phyloP scores from a whole-genome alignment of 2,797 vertebrate species.

The Micromesistius poutassou region DNA sequence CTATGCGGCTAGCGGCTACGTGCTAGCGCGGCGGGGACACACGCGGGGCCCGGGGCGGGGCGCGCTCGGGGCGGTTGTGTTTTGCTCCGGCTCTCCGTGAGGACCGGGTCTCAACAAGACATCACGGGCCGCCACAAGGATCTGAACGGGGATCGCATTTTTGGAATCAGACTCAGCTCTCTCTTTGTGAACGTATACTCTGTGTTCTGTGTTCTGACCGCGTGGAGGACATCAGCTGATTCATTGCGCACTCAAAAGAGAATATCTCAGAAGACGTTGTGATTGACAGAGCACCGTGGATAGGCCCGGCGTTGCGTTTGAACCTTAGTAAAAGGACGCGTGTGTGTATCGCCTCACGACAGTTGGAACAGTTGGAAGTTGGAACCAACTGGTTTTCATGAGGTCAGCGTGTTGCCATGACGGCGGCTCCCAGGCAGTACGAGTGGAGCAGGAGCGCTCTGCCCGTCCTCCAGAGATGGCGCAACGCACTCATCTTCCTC shows the following conservation, averaged over 20 bases:
- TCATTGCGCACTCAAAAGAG: too few relatives aligned
- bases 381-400: not conserved
- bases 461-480: not conserved
- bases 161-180: too few relatives aligned
- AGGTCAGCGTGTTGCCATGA: not conserved
- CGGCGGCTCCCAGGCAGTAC: not conserved
- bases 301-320: too few relatives aligned
- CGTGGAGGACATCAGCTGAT: too few relatives aligned
- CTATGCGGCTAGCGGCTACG: conserved; percentile 46
- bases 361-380: not conserved
- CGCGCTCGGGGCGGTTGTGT: too few relatives aligned
- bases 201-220: not conserved
- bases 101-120: not conserved
- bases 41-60: too few relatives aligned
- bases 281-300: not conserved
- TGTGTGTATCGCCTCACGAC: not conserved
- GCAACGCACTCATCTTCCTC: not conserved
- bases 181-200: not conserved
- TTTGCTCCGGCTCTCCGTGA: not conserved
- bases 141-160: not conserved
- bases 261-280: too few relatives aligned
- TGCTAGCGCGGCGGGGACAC: too few relatives aligned
- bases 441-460: not conserved
- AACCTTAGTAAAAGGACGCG: too few relatives aligned
- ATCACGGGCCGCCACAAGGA: not conserved